These are phyloP conservation scores for Alaudala cheleensis DNA, from an alignment of 2,113 vertebrate species.

Conservation along the genomic window DNA sequence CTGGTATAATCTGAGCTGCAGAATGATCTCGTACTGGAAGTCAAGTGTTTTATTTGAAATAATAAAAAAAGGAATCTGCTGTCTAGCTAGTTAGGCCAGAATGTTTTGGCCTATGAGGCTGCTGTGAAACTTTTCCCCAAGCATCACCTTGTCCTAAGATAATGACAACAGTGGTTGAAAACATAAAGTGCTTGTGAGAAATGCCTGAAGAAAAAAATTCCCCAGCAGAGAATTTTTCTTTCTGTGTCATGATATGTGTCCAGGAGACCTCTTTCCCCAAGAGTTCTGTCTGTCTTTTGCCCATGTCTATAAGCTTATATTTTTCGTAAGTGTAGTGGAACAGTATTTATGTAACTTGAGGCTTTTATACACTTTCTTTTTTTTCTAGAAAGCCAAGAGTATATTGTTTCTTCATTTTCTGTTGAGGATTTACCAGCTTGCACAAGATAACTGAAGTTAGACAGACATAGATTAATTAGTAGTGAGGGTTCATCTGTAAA, in stretches of 20 bases:
- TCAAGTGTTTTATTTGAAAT: not conserved
- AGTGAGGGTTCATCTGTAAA: constrained; percentile 45
- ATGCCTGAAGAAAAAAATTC: not conserved
- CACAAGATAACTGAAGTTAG: constrained; percentile 54
- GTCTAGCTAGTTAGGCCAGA: not conserved
- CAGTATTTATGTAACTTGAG: constrained; percentile 62
- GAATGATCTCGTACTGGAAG: not conserved
- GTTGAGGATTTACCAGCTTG: constrained; percentile 60
- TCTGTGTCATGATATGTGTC: not conserved
- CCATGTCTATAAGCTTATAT: constrained; percentile 44
- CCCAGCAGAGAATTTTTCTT: not conserved
- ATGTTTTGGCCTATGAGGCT: not conserved
- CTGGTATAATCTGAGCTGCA: not conserved
- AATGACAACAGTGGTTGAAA: not conserved
- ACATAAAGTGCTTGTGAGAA: not conserved
- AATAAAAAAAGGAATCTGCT: not conserved
- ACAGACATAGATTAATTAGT: constrained; percentile 52
- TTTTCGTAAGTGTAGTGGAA: constrained; percentile 63
- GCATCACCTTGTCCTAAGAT: not conserved
- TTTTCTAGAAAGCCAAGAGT: constrained; percentile 35
- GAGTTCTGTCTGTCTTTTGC: not conserved
- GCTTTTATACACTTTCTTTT: constrained; percentile 26
- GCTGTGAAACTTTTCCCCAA: not conserved
- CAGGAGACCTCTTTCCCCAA: not conserved
- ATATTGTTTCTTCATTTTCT: constrained; percentile 64